Percentiles rank a stretch among this genome's conserved stretches.
Conservation (phyloP, 2,113 vertebrate species). For the Butorides virescens region DNA sequence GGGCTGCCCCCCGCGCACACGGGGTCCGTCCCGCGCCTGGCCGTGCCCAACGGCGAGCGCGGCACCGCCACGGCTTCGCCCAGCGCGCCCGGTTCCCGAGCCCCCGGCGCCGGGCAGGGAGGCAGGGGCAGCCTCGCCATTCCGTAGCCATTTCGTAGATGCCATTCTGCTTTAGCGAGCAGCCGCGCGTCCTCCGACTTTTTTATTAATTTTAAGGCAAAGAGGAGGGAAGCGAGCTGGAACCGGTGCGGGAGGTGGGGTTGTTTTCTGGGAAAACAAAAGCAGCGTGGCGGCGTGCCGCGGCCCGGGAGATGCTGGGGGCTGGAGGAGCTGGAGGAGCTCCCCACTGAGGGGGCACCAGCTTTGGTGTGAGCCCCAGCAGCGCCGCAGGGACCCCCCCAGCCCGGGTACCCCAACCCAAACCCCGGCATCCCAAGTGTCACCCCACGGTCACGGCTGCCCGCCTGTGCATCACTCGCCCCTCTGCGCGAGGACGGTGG, state of each 20-base stretch:
- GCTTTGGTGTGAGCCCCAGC: accelerated
- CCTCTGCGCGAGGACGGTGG: accelerated
- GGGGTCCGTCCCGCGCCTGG: accelerated
- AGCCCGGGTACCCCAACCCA: accelerated
- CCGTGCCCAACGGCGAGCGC: accelerated
- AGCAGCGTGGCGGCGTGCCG: neutral
- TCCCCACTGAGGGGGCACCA: neutral
- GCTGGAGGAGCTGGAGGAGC: neutral
- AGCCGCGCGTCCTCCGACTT: neutral
- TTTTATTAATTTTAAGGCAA: conserved; percentile 31
- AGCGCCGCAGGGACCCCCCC: neutral
- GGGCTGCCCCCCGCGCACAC: accelerated
- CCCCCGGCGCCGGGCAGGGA: neutral
- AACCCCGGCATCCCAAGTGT: accelerated
- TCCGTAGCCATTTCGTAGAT: neutral
- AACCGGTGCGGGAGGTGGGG: neutral
- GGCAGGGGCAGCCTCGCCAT: neutral
- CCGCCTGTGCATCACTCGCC: accelerated
- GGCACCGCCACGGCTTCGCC: neutral
- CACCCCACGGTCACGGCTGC: accelerated
- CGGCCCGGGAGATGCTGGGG: neutral
- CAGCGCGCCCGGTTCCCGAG: accelerated
- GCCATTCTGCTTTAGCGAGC: conserved; percentile 42
- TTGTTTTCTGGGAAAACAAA: conserved; percentile 50
- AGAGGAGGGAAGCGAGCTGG: conserved; percentile 38